Conservation (phyloP, 2,888 invertebrate genomes). For the Drosophila kuntzei region DNA sequence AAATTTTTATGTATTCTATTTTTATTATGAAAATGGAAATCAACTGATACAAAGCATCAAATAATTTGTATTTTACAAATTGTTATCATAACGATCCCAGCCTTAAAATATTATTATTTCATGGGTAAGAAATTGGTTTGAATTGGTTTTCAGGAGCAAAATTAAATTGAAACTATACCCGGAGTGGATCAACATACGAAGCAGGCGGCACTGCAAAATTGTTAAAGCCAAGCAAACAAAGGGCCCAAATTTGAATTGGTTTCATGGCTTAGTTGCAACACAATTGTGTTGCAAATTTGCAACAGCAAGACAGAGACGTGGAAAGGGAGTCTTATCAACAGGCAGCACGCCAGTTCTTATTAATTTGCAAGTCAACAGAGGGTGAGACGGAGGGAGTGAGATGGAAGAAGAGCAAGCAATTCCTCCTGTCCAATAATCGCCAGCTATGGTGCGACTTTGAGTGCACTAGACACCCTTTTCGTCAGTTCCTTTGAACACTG, state of each 20-base stretch:
- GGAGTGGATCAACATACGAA: background rate
- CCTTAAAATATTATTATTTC: background rate
- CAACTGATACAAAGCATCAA: too few species aligned
- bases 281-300: conserved; percentile 31
- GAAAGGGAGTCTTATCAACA: conserved; percentile 47
- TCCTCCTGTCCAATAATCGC: conserved; percentile 3
- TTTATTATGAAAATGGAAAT: too few species aligned
- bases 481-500: conserved; percentile 22
- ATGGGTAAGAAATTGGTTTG: background rate
- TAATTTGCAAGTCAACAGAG: conserved; percentile 17
- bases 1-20: too few species aligned
- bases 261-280: conserved; percentile 45
- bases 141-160: conserved; percentile 17
- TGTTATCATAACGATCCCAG: too few species aligned
- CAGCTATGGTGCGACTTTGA: conserved; percentile 11
- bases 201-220: background rate
- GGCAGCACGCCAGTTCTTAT: conserved; percentile 27
- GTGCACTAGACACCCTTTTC: conserved; percentile 4
- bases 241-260: conserved; percentile 43
- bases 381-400: background rate
- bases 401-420: background rate
- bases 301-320: background rate
- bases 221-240: conserved; percentile 48
- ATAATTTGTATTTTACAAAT: too few species aligned
- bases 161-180: conserved; percentile 32